Evolutionary conservation across 2,888 invertebrate genomes (phyloP).

Genomic region (Drosophila picticornis): DNA sequence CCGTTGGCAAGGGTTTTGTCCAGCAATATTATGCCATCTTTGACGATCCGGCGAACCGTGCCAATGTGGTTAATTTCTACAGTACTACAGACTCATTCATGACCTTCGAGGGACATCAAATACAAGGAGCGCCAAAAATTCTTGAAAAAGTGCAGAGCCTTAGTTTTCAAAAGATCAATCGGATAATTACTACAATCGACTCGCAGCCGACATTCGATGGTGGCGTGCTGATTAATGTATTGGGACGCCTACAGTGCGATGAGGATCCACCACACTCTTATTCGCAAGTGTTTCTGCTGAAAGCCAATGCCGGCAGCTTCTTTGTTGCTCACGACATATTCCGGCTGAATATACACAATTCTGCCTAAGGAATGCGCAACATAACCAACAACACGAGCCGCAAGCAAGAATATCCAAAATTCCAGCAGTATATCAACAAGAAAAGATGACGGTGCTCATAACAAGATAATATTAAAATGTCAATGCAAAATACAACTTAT

Average conservation of each 20-base stretch:
- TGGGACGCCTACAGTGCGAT: conserved; percentile 98
- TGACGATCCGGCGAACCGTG: conserved; percentile 93
- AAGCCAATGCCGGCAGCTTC: conserved; percentile 93
- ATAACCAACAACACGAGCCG: conserved; percentile 2
- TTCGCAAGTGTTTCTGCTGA: conserved; percentile 96
- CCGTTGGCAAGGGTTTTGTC: conserved; percentile 97
- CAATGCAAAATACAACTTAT: neutral
- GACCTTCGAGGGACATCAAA: conserved; percentile 97
- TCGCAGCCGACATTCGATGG: conserved; percentile 99
- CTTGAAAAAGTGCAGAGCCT: conserved; percentile 97
- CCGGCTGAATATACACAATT: conserved; percentile 96
- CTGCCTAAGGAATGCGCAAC: conserved; percentile 85
- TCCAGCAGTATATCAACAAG: neutral
- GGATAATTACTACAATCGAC: conserved; percentile 96
- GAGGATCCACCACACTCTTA: conserved; percentile 98
- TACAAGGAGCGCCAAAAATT: conserved; percentile 96
- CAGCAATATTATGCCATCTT: conserved; percentile 96
- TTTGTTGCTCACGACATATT: conserved; percentile 98
- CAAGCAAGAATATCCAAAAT: neutral
- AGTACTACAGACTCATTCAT: conserved; percentile 97
- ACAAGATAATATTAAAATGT: neutral
- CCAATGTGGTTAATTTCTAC: conserved; percentile 95
- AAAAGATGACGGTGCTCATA: neutral
- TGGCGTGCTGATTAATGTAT: conserved; percentile 97
- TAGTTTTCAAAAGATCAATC: conserved; percentile 96